Evolutionary conservation across 2,888 invertebrate genomes (phyloP).

Genomic region (Xanthorhoe designata): DNA sequence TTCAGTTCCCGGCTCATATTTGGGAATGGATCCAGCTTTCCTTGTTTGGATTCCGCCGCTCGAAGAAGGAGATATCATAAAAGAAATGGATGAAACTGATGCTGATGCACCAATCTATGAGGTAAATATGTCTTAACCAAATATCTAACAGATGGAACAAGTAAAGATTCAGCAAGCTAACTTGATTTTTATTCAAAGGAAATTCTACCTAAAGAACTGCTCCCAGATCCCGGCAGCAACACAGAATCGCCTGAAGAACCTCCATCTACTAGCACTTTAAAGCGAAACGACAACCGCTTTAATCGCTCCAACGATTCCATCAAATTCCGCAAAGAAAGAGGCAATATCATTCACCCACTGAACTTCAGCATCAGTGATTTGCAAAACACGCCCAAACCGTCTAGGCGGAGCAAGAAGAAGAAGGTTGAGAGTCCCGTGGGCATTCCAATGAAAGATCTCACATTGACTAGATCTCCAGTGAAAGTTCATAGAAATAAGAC

Average conservation of each 20-base stretch:
- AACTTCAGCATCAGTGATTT: constrained; percentile 81
- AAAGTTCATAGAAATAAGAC: constrained; percentile 69
- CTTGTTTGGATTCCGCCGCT: constrained; percentile 95
- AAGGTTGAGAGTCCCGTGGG: constrained; percentile 63
- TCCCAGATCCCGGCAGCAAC: constrained; percentile 87
- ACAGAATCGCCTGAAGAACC: constrained; percentile 88
- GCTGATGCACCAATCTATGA: constrained; percentile 66
- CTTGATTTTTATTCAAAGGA: constrained; percentile 60
- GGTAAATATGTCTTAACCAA: constrained; percentile 48
- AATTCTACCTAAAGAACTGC: constrained; percentile 78
- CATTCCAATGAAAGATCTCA: constrained; percentile 78
- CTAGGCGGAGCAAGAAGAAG: constrained; percentile 68
- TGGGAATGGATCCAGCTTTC: constrained; percentile 96
- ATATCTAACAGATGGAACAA: neutral
- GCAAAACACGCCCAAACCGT: constrained; percentile 72
- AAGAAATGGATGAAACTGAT: constrained; percentile 83
- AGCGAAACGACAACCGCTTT: constrained; percentile 64
- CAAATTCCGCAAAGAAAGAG: constrained; percentile 69
- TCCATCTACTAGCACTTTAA: constrained; percentile 75
- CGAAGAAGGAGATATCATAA: constrained; percentile 89
- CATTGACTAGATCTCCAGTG: constrained; percentile 69
- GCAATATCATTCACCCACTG: constrained; percentile 78
- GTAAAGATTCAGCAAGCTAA: neutral
- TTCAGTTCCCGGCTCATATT: constrained; percentile 93
- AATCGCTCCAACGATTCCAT: constrained; percentile 72